Evolutionary conservation across 2,113 vertebrate genomes (phyloP).

Genomic region (Nibea albiflora): DNA sequence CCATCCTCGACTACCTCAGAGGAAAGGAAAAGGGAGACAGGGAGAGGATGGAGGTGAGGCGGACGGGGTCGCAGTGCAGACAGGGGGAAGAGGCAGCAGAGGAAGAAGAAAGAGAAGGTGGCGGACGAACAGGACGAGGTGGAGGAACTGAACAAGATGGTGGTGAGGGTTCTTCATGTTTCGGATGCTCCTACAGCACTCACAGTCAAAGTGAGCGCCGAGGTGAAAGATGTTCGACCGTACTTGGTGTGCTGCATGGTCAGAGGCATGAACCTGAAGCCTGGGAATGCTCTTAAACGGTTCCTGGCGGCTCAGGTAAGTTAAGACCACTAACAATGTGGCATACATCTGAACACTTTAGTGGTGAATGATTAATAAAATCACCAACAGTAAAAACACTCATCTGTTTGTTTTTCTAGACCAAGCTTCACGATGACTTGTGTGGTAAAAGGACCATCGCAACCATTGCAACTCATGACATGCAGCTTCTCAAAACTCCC

Average conservation of each 20-base stretch:
- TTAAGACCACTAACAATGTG: not conserved
- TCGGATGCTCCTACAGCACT: conserved; percentile 82
- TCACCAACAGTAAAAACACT: not conserved
- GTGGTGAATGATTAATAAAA: not conserved
- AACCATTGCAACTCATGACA: conserved; percentile 95
- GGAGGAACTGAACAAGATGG: conserved; percentile 85
- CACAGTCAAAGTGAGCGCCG: conserved; percentile 80
- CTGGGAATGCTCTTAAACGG: conserved; percentile 89
- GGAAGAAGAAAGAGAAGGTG: conserved; percentile 77
- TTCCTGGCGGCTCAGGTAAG: conserved; percentile 91
- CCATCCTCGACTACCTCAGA: conserved; percentile 93
- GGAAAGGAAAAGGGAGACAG: conserved; percentile 82
- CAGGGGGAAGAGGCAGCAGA: conserved; percentile 85
- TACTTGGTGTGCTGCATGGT: conserved; percentile 94
- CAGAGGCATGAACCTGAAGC: conserved; percentile 87
- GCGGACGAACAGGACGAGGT: conserved; percentile 73
- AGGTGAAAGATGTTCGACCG: conserved; percentile 88
- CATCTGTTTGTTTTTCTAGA: conserved; percentile 82
- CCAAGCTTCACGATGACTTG: conserved; percentile 93
- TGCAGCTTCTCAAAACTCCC: conserved; percentile 86
- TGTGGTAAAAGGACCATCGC: conserved; percentile 93
- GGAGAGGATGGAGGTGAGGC: conserved; percentile 56
- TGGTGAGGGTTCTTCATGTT: conserved; percentile 89
- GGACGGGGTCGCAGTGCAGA: conserved; percentile 75
- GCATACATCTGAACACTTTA: too few relatives aligned